phyloP scores from a whole-genome alignment of 2,888 invertebrate species.

The Gibbula magus region DNA sequence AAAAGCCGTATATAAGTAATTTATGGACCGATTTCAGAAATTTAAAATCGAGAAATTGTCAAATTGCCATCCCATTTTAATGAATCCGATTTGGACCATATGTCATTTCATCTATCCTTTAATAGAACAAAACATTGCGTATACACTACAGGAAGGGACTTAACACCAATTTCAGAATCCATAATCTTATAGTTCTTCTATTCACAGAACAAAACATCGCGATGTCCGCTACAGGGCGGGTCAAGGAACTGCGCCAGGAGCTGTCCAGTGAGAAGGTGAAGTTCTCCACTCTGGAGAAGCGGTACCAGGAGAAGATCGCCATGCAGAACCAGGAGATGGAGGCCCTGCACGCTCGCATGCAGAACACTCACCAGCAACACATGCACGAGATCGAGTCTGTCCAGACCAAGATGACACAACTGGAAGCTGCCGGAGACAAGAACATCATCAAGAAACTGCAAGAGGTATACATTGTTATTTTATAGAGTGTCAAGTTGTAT shows the following conservation, averaged over 20 bases:
- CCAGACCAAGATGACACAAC: conserved; percentile 67
- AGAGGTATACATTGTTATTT: conserved; percentile 47
- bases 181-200: too few species aligned
- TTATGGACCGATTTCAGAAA: too few species aligned
- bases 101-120: too few species aligned
- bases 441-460: conserved; percentile 46
- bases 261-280: conserved; percentile 83
- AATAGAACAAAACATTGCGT: too few species aligned
- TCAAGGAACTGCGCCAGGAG: conserved; percentile 85
- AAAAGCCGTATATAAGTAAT: too few species aligned
- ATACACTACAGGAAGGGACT: too few species aligned
- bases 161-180: too few species aligned
- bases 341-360: conserved; percentile 79
- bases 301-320: conserved; percentile 79
- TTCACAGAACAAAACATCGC: conserved; percentile 75
- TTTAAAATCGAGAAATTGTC: too few species aligned
- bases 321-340: conserved; percentile 80
- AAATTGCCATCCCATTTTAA: too few species aligned
- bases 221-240: conserved; percentile 84
- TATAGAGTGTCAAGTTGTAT: too few species aligned
- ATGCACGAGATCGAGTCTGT: conserved; percentile 81
- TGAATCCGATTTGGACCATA: too few species aligned
- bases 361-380: conserved; percentile 79
- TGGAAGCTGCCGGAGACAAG: conserved; percentile 47
- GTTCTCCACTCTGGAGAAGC: conserved; percentile 77